Conservation (phyloP, 2,888 invertebrate genomes). For the Myopa tessellatipennis region DNA sequence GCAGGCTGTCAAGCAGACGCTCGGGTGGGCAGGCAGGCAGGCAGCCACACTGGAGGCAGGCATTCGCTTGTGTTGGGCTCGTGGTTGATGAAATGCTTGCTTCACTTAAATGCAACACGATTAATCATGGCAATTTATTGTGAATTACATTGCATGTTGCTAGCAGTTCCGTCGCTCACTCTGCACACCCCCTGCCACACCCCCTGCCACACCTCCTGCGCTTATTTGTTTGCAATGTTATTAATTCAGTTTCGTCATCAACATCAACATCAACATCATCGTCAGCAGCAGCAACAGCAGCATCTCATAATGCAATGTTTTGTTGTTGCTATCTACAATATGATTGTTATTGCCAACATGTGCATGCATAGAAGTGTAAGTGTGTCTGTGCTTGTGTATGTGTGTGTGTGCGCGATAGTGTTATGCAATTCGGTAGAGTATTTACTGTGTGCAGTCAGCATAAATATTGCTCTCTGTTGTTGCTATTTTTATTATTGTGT, state of each 20-base stretch:
- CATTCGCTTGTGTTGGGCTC: background rate
- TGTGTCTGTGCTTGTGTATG: background rate
- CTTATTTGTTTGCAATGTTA: conserved; percentile 4
- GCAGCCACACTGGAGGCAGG: too few relatives aligned
- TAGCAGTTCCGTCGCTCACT: background rate
- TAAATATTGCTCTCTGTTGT: too few relatives aligned
- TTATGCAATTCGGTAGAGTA: too few relatives aligned
- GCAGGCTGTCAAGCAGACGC: too few relatives aligned
- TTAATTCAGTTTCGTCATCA: conserved; percentile 26
- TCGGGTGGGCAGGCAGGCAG: too few relatives aligned
- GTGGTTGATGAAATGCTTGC: conserved; percentile 7
- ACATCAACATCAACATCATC: conserved; percentile 8
- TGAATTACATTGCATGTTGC: conserved; percentile 38
- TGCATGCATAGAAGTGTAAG: background rate
- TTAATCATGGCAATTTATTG: conserved; percentile 59
- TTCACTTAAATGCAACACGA: conserved; percentile 50
- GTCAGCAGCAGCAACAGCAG: conserved; percentile 7
- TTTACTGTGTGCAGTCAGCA: too few relatives aligned
- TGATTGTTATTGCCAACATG: background rate
- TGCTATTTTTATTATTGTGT: background rate
- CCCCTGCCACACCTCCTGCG: background rate
- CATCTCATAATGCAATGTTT: background rate
- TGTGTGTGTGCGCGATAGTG: background rate
- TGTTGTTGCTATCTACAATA: background rate
- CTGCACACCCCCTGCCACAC: background rate